These are phyloP conservation scores for Miichthys miiuy DNA, from an alignment of 2,797 vertebrate species.

Conservation along the genomic window DNA sequence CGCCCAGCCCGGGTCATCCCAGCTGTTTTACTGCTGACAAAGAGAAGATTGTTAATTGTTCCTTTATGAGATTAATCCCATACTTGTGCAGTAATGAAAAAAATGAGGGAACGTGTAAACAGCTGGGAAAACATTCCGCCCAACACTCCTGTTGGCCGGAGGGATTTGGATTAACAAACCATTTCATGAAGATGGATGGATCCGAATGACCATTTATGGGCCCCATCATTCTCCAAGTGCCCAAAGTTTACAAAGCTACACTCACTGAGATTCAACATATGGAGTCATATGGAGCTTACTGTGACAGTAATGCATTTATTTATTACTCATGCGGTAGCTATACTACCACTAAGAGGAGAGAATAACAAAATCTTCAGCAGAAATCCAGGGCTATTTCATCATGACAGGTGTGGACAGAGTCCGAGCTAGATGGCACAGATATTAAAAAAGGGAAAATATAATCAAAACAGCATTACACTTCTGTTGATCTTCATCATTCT, in stretches of 20 bases:
- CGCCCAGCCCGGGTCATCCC: conserved; percentile 32
- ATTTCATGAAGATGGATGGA: conserved; percentile 50
- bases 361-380: not conserved
- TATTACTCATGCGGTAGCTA: not conserved
- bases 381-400: not conserved
- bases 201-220: conserved; percentile 19
- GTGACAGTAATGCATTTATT: conserved; percentile 29
- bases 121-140: conserved; percentile 70
- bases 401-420: not conserved
- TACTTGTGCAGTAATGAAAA: conserved; percentile 57
- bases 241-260: conserved; percentile 18
- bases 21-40: conserved; percentile 73
- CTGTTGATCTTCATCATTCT: not conserved
- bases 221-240: conserved; percentile 8
- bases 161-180: conserved; percentile 29
- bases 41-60: conserved; percentile 76
- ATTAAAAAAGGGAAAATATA: not conserved
- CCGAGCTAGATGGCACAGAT: not conserved
- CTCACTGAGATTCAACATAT: conserved; percentile 12
- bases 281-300: not conserved
- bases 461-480: not conserved
- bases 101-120: conserved; percentile 56
- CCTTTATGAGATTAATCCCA: conserved; percentile 69
- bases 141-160: conserved; percentile 23
- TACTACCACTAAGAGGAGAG: not conserved